Evolutionary conservation across 35 echinoderm and acorn worm species (phyloP), one percentile per base, ranked within the genome.

Genomic region (Acanthaster planci): DNA sequence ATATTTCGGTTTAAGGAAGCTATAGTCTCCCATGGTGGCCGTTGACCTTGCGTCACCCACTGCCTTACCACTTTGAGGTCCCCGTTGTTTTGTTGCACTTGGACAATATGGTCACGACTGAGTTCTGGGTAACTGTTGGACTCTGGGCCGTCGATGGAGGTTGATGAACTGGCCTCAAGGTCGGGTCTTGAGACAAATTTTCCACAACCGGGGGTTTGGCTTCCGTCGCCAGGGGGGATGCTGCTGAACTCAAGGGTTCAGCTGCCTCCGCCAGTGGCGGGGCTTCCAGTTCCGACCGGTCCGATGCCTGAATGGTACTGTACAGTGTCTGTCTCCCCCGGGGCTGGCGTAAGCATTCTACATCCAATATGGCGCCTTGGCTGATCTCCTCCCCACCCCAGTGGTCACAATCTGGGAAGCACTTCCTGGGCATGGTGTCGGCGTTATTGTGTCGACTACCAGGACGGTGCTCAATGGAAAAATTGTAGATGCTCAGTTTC

Each of bases 371-470:
- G 37, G 37, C 37, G 0, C 37, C 75, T 0, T 77, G 23, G 17
- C 37, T 14, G 5, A 35, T 77, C 37, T 77, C 75, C 2, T 35
- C 37, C 37, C 19, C 30, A 17, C 2, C 75, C 30, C 0, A 2
- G 27, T 39, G 27, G 30, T 16, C 30, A 30, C 75, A 77, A 35
- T 77, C 29, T 14, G 27, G 27, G 26, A 87, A 90, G 0, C 87
- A 87, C 82, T 78, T 77, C 1, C 84, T 19, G 0, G 92, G 90
- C 19, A 94, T 23, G n/a, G 82, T 78, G 77, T 94, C 92, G 3
- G 92, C 92, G 39, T 82, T 94, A 0, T 37, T 19, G 39, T 94
- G 87, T 12, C 34, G 55, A 37, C 57, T 77, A 4, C 87, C 87
- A 17, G 92, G 38, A 0, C 83, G 38, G 55, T 94, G 87, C 8